Percentiles rank a stretch among this genome's conserved stretches.
These are phyloP conservation scores for Ranitomeya variabilis DNA, from an alignment of 2,113 vertebrate genomes.

Conservation along the genomic window DNA sequence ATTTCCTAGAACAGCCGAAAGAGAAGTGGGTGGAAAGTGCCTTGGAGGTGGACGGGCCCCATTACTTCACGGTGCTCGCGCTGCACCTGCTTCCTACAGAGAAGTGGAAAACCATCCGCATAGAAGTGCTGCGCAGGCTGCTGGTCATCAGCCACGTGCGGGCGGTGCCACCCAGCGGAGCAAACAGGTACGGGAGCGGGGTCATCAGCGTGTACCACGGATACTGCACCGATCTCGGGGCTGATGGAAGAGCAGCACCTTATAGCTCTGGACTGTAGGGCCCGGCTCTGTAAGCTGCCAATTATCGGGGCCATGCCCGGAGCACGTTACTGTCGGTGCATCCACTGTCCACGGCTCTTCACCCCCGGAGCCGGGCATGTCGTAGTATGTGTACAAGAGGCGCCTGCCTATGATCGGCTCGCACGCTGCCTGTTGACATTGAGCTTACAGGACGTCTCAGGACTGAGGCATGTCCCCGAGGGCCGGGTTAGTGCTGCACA, in stretches of 20 bases:
- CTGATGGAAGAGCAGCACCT: no score
- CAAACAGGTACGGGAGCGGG: constrained; percentile 80
- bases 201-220: no score
- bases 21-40: constrained; percentile 96
- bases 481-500: not conserved
- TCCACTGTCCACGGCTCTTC: no score
- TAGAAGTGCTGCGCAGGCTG: constrained; percentile 87
- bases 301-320: no score
- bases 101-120: constrained; percentile 81
- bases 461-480: not conserved
- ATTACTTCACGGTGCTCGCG: constrained; percentile 91
- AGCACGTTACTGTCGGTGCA: no score
- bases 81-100: constrained; percentile 90
- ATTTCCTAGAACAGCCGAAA: constrained; percentile 92
- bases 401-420: no score
- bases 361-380: no score
- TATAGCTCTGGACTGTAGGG: no score
- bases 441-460: not conserved
- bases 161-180: constrained; percentile 82
- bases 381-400: no score
- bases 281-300: no score
- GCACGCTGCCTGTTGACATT: not conserved
- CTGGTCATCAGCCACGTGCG: constrained; percentile 84
- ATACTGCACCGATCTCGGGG: no score
- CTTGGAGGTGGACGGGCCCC: constrained; percentile 93